Evolutionary conservation across 2,888 invertebrate species (phyloP).

Genomic region (Melitaea athalia): DNA sequence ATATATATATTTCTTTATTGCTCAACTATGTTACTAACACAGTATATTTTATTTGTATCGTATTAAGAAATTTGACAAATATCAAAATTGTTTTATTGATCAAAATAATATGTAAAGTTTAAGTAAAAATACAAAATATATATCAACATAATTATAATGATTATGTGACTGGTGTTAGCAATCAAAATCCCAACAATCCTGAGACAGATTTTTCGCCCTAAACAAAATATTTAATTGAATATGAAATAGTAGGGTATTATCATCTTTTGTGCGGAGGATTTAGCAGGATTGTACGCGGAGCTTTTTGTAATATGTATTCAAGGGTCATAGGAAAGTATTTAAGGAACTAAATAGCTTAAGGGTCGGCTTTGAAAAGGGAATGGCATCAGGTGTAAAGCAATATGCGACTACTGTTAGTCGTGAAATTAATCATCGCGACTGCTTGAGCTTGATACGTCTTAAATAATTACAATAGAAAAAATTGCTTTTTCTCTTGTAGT

Average conservation of each 20-base stretch:
- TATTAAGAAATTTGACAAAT: neutral
- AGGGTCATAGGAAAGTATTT: slow-evolving; percentile 75
- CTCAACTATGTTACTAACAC: neutral
- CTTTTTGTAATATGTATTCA: slow-evolving; percentile 66
- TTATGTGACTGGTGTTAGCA: slow-evolving; percentile 49
- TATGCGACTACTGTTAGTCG: slow-evolving; percentile 9
- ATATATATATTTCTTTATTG: neutral
- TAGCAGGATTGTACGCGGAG: slow-evolving; percentile 65
- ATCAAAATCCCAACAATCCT: slow-evolving; percentile 59
- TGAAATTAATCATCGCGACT: slow-evolving; percentile 4
- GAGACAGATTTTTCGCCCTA: slow-evolving; percentile 82
- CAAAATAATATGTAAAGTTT: too few relatives aligned
- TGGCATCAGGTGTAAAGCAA: slow-evolving; percentile 52
- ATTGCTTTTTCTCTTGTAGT: too few relatives aligned
- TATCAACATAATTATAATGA: neutral
- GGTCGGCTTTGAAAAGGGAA: slow-evolving; percentile 48
- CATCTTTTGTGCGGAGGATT: slow-evolving; percentile 77
- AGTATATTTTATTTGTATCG: neutral
- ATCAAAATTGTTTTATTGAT: too few relatives aligned
- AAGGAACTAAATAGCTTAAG: slow-evolving; percentile 61
- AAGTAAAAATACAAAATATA: neutral
- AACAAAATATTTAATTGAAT: slow-evolving; percentile 87
- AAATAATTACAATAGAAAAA: neutral
- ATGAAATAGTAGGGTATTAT: slow-evolving; percentile 83
- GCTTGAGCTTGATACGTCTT: neutral